These are phyloP conservation scores for Anableps anableps DNA, from an alignment of 2,797 vertebrate species.

Conservation along the genomic window DNA sequence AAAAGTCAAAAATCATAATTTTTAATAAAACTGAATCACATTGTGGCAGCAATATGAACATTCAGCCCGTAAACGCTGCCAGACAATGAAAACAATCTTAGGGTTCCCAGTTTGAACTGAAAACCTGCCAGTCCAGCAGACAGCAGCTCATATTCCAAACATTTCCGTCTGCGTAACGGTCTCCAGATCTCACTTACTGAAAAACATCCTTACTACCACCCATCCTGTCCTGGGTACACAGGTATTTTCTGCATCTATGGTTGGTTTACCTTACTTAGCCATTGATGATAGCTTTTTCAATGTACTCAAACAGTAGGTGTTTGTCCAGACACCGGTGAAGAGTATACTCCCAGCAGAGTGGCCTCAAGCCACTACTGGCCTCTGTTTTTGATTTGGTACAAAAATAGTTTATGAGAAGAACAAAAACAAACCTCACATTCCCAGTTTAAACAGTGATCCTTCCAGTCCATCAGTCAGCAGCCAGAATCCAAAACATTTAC, in stretches of 20 bases:
- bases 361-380: neutral
- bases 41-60: neutral
- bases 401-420: neutral
- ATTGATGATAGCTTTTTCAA: neutral
- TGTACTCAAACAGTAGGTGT: neutral
- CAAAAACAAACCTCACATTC: neutral
- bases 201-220: neutral
- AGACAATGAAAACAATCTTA: neutral
- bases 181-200: neutral
- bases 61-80: neutral
- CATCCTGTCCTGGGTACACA: neutral
- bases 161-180: neutral
- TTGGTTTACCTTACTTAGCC: neutral
- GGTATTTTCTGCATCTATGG: neutral
- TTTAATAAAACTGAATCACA: too few species aligned
- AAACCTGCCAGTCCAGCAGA: slow-evolving; percentile 1
- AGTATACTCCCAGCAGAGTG: neutral
- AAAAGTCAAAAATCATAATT: neutral
- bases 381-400: neutral
- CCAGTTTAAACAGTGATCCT: neutral
- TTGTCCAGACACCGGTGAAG: neutral
- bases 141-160: neutral
- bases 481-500: neutral
- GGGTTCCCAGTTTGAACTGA: neutral
- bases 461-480: slow-evolving; percentile 4